Evolutionary conservation across 2,888 invertebrate genomes (phyloP).

Genomic region (Molorchus minor): DNA sequence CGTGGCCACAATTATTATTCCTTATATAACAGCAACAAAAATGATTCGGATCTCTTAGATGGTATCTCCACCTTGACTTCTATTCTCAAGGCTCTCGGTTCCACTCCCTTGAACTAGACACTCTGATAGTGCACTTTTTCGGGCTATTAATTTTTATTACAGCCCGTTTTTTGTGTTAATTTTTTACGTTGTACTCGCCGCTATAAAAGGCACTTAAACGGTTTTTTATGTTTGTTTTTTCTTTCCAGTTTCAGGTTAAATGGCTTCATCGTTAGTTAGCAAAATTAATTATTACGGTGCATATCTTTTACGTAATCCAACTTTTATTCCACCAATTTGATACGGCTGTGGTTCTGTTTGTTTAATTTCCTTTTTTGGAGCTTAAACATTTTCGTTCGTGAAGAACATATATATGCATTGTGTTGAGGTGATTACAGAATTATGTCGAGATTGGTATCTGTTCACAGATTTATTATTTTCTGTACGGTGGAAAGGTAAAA

Average conservation of each 20-base stretch:
- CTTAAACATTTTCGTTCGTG: too few relatives aligned
- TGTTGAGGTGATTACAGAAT: too few relatives aligned
- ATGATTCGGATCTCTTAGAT: constrained; percentile 13
- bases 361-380: too few relatives aligned
- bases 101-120: constrained; percentile 10
- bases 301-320: not conserved
- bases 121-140: constrained; percentile 15
- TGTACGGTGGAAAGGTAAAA: too few relatives aligned
- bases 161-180: constrained; percentile 8
- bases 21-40: constrained; percentile 8
- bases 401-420: too few relatives aligned
- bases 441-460: too few relatives aligned
- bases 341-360: not conserved
- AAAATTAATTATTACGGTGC: not conserved
- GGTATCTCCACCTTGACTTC: constrained; percentile 21
- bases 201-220: constrained; percentile 9
- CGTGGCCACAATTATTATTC: not conserved
- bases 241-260: not conserved
- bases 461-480: too few relatives aligned
- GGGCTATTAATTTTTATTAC: constrained; percentile 20
- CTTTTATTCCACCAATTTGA: not conserved
- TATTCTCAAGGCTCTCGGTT: constrained; percentile 15
- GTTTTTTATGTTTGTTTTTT: constrained; percentile 1
- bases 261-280: constrained; percentile 8
- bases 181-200: constrained; percentile 8